Base-by-base conservation (phyloP, 2,113 vertebrate species). In the Rhodinocichla rosea region DNA sequence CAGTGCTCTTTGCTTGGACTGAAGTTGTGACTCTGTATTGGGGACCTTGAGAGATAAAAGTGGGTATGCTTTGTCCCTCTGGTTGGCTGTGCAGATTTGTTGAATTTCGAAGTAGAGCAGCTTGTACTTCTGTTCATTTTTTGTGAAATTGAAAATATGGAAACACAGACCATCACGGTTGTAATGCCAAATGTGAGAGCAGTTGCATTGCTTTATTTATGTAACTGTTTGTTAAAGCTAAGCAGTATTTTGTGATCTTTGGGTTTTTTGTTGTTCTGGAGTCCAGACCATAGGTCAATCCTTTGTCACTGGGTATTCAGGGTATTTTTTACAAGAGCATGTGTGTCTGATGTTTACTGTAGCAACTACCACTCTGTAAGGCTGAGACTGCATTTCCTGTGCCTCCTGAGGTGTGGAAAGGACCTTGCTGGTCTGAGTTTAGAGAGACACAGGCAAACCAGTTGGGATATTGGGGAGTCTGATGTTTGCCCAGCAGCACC, bases 391-490 rank as follows among this genome's bases (percentile, higher is more conserved):
- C 27, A 24, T 65, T 52, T 94, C 9, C 47, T 65, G 55, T 73
- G 35, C 40, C 32, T 59, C 16, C 49, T 53, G 13, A 77, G 42
- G 27, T 50, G 60, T n/a, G 55, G 23, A 7, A 49, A 70, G 44
- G 45, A 30, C 57, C 22, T 2, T 3, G 5, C 63, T 49, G 49
- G n/a, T 55, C 52, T 42, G 30, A 22, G 20, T 70, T 55, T 21
- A 20, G 35, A n/a, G 56, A 44, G 60, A 67, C 27, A 9, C 19
- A 39, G 44, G 9, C 47, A 78, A 16, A 56, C 21, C 7, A 2
- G 5, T 3, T 1, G 9, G n/a, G 57, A 2, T 60, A 8, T 28
- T 0, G 1, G 33, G 44, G 73, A 87, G 56, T 57, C 77, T 81
- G 39, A 26, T 68, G 75, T 59, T 47, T 84, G 73, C 65, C 42